Percentiles rank a stretch among this genome's conserved stretches.
Conservation (phyloP, 2,888 invertebrate species). For the Barypeithes pellucidus region DNA sequence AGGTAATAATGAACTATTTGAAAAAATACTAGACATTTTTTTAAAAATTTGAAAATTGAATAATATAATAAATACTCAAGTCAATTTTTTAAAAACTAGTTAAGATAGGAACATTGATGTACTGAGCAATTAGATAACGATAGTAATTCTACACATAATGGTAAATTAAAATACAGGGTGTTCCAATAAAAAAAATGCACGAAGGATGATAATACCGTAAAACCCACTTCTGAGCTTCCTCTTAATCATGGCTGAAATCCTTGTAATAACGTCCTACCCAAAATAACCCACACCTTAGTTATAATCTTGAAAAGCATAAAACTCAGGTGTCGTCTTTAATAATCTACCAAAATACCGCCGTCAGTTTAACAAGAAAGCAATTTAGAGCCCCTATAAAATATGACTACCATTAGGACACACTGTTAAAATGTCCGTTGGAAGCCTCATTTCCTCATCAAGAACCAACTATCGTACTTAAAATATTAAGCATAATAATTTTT, state of each 20-base stretch:
- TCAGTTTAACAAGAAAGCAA: conserved; percentile 15
- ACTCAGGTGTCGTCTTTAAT: conserved; percentile 20
- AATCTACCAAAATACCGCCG: conserved; percentile 10
- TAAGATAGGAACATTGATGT: no score
- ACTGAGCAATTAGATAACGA: no score
- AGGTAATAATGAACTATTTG: no score
- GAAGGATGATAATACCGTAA: no score
- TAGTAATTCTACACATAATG: no score
- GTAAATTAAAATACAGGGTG: no score
- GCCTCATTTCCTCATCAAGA: conserved; percentile 13
- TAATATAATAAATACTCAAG: no score
- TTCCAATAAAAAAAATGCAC: no score
- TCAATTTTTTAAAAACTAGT: no score
- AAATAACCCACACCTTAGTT: background rate
- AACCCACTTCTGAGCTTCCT: no score
- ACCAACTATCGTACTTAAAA: conserved; percentile 2
- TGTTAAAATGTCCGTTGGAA: conserved; percentile 12
- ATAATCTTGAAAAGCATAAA: conserved; percentile 12
- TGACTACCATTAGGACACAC: conserved; percentile 11
- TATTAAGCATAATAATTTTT: conserved; percentile 11
- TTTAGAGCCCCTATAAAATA: conserved; percentile 17
- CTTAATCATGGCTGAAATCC: background rate
- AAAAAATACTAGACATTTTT: no score
- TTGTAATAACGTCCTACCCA: background rate
- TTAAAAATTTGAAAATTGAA: no score